A percentile compares a stretch with the other conserved stretches of the same genome.
phyloP scores from a whole-genome alignment of 2,888 invertebrate species.

The Stenchaetothrips biformis region DNA sequence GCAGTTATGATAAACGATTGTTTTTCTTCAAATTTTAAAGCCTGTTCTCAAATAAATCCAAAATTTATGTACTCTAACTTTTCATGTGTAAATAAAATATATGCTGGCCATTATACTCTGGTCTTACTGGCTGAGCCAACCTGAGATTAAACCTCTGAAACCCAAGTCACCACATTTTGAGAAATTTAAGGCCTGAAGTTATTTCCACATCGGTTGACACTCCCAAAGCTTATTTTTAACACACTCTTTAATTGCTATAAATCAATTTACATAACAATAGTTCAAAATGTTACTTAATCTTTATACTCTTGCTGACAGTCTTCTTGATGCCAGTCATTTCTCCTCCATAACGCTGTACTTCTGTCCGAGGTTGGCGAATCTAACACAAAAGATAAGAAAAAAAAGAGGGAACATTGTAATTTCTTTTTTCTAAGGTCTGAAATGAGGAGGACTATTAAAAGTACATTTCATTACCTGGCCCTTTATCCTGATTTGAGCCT shows the following conservation, averaged over 20 bases:
- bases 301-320: conserved; percentile 81
- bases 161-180: no score
- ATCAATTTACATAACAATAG: no score
- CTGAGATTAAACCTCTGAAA: no score
- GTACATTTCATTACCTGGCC: conserved; percentile 64
- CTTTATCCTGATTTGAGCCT: conserved; percentile 86
- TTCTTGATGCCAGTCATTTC: conserved; percentile 93
- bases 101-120: background rate
- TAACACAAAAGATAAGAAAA: conserved; percentile 43
- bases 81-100: conserved; percentile 5
- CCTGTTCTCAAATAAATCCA: background rate
- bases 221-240: no score
- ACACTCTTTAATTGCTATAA: no score
- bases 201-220: no score
- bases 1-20: background rate
- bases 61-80: background rate
- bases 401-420: background rate
- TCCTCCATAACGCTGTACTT: conserved; percentile 78
- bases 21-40: background rate
- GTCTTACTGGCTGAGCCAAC: background rate
- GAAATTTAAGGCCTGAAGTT: no score
- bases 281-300: conserved; percentile 59
- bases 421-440: background rate
- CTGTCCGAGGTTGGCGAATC: conserved; percentile 74
- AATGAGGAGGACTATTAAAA: conserved; percentile 35